Conservation (phyloP, 1,140 invertebrate species). For the Ooceraea biroi region DNA sequence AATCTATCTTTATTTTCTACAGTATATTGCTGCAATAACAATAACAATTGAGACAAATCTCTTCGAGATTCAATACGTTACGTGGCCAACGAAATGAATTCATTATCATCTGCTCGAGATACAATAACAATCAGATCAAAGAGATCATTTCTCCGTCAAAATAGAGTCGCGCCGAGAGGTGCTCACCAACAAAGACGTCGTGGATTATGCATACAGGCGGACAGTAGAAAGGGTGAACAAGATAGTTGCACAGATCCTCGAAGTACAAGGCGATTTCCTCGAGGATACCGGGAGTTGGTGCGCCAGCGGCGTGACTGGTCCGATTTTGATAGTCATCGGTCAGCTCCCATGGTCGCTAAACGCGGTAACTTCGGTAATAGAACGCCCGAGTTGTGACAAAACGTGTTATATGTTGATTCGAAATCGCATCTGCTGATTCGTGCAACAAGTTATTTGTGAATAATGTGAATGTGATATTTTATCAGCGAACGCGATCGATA, state of each 20-base stretch:
- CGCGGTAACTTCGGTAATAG: not conserved
- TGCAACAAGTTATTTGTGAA: not conserved
- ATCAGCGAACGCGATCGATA: not conserved
- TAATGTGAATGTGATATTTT: not conserved
- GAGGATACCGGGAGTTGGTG: constrained; percentile 9
- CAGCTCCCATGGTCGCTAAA: not conserved
- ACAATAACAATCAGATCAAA: no score
- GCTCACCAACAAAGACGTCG: constrained; percentile 29
- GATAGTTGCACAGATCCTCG: constrained; percentile 30
- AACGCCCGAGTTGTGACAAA: not conserved
- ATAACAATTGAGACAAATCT: no score
- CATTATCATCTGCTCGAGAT: not conserved
- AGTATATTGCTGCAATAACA: not conserved
- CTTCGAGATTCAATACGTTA: constrained; percentile 10
- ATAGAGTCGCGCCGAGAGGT: not conserved
- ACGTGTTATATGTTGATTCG: not conserved
- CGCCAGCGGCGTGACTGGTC: constrained; percentile 32
- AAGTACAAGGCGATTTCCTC: constrained; percentile 7
- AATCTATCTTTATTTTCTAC: not conserved
- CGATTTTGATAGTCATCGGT: constrained; percentile 35
- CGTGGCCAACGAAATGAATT: not conserved
- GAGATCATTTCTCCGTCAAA: constrained; percentile 19
- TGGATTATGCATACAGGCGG: constrained; percentile 55
- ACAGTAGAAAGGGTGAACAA: constrained; percentile 3
- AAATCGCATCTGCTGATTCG: not conserved